Evolutionary conservation across 2,797 vertebrate species (phyloP).

Genomic region (Falco rusticolus): DNA sequence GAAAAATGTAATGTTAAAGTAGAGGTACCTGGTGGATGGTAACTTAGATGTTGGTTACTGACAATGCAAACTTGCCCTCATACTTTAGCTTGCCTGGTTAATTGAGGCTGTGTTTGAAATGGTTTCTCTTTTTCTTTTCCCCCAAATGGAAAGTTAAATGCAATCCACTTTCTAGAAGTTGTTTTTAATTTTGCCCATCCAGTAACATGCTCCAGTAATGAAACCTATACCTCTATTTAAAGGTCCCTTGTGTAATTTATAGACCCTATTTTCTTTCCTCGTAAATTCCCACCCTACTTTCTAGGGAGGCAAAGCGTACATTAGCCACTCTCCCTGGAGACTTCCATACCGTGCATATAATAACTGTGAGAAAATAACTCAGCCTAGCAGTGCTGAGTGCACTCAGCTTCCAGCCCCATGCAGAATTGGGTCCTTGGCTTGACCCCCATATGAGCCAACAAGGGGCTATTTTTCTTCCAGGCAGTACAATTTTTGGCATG

Average conservation of each 20-base stretch:
- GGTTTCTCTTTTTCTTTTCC: not conserved
- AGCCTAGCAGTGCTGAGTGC: not conserved
- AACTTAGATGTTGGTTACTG: not conserved
- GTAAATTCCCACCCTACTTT: not conserved
- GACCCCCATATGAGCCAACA: not conserved
- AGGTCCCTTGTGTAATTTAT: not conserved
- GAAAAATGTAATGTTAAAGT: not conserved
- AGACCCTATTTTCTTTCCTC: not conserved
- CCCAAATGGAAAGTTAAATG: conserved; percentile 8
- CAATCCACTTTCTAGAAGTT: conserved; percentile 2
- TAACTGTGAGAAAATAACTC: not conserved
- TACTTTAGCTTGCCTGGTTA: not conserved
- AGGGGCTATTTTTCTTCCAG: not conserved
- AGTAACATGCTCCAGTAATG: not conserved
- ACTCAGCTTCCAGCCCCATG: not conserved
- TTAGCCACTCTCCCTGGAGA: not conserved
- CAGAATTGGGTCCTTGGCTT: not conserved
- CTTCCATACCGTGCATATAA: not conserved
- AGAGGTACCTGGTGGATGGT: not conserved
- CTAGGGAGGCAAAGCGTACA: not conserved
- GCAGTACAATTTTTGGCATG: not conserved
- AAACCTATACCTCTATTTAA: conserved; percentile 7
- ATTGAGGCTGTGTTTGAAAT: not conserved
- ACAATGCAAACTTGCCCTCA: not conserved
- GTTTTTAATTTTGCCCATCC: conserved; percentile 30